Evolutionary conservation across 2,113 vertebrate species (phyloP).

Genomic region (Sisor rabdophorus): DNA sequence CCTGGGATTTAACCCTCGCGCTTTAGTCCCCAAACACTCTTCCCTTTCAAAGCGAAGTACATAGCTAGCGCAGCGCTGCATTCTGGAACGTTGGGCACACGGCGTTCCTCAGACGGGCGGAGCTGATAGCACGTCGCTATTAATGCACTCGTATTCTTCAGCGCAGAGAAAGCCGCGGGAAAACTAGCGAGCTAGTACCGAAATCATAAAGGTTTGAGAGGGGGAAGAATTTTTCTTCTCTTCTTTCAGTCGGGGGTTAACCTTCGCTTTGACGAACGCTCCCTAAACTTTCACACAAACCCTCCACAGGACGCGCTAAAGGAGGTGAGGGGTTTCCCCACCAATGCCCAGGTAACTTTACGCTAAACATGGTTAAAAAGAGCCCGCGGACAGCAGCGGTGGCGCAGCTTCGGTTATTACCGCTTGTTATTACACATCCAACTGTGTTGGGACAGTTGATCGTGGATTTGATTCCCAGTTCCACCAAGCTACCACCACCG

Average conservation of each 20-base stretch:
- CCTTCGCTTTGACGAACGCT: conserved; percentile 15
- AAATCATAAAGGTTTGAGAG: background rate
- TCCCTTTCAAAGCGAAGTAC: background rate
- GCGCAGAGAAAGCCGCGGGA: background rate
- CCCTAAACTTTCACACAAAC: conserved; percentile 48
- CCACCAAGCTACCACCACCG: too few species aligned
- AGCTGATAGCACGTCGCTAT: background rate
- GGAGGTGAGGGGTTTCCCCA: conserved; percentile 38
- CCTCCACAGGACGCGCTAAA: conserved; percentile 34
- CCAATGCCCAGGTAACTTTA: conserved; percentile 19
- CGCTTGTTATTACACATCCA: conserved; percentile 54
- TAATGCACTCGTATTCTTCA: too few species aligned
- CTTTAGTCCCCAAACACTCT: background rate
- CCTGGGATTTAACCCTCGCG: background rate
- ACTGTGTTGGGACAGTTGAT: too few species aligned
- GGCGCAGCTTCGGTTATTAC: conserved; percentile 46
- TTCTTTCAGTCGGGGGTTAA: conserved; percentile 29
- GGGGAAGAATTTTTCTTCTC: background rate
- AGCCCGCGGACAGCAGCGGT: conserved; percentile 47
- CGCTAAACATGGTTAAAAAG: conserved; percentile 47
- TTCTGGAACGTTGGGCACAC: background rate
- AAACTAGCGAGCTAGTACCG: too few species aligned
- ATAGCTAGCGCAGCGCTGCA: background rate
- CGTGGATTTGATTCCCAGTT: too few species aligned
- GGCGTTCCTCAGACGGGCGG: background rate